Base-by-base conservation (phyloP, 1,140 invertebrate species). In the Hyphantria cunea region DNA sequence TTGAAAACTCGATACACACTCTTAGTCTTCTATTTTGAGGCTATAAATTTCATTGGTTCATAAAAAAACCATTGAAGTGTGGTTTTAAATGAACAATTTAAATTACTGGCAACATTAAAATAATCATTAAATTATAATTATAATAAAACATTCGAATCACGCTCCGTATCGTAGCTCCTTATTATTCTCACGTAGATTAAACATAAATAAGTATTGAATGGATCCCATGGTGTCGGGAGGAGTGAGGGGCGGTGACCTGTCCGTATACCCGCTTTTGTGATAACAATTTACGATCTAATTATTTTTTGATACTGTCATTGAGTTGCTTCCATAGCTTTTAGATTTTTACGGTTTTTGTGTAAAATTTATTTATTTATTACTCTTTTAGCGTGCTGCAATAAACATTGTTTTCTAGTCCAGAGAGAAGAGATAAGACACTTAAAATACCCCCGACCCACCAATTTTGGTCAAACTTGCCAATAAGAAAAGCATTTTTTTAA, bases 121-220 rank as follows among this genome's bases (percentile, higher is more conserved):
- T 56, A 45, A 33, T 2, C 33, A 56, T 56, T 47, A 34, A 32
- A 14, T 47, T 47, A 56, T 13, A 33, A 47, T 47, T 14, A 41
- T 37, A 14, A 33, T 34, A 56, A 15, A 34, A 45, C 45, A 56
- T 56, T 56, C 53, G 25, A 34, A n/a, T 56, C 53, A 31, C 53
- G 53, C 41, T 14, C 1, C 41, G 32, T 44, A 56, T 34, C 12
- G 15, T 56, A 47, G 45, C 33, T n/a, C n/a, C n/a, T 56, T 56
- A 56, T 56, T 56, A 39, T 56, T 56, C 41, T 15, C 53, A 56
- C 53, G 53, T 56, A 45, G 42, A 56, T 56, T 56, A 45, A 45
- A 34, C 42, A 56, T 56, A 47, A 56, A 56, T 56, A 56, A 56
- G 37, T 10, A 7, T 54, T 17, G 52, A 54, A 45, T 14, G 17